These are phyloP conservation scores for Enteromius afrohamiltoni DNA, from an alignment of 2,797 vertebrate species.

Conservation along the genomic window DNA sequence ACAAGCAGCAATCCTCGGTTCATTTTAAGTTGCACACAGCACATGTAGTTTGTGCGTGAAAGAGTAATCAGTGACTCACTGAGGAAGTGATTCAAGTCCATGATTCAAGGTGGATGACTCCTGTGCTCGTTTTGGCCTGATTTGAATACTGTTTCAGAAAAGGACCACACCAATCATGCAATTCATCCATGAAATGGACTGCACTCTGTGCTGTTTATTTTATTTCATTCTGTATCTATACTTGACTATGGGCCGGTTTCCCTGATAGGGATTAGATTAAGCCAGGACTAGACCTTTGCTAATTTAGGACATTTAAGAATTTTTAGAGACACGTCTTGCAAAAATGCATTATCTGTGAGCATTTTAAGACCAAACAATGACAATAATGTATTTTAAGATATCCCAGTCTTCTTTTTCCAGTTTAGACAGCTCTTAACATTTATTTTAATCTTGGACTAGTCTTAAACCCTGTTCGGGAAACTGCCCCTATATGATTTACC, in stretches of 20 bases:
- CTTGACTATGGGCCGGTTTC: neutral
- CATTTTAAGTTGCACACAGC: neutral
- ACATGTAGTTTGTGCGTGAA: neutral
- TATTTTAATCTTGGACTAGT: no score
- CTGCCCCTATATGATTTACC: neutral
- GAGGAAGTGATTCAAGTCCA: conserved; percentile 3
- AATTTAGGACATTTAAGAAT: no score
- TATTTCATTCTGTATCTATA: neutral
- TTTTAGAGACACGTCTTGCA: no score
- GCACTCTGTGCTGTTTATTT: neutral
- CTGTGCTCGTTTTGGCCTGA: neutral
- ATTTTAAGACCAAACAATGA: no score
- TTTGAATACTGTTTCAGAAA: neutral
- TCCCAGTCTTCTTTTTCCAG: no score
- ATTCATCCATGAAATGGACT: neutral
- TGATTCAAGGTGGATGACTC: neutral
- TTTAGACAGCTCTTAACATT: no score
- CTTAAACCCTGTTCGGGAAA: no score
- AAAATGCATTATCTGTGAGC: no score
- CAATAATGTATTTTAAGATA: no score
- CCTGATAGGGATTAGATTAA: no score
- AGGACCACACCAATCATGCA: neutral
- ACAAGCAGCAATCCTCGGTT: neutral
- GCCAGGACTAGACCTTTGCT: no score
- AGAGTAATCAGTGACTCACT: neutral